Conservation (phyloP, 1,140 invertebrate species). For the Psix sp. region DNA sequence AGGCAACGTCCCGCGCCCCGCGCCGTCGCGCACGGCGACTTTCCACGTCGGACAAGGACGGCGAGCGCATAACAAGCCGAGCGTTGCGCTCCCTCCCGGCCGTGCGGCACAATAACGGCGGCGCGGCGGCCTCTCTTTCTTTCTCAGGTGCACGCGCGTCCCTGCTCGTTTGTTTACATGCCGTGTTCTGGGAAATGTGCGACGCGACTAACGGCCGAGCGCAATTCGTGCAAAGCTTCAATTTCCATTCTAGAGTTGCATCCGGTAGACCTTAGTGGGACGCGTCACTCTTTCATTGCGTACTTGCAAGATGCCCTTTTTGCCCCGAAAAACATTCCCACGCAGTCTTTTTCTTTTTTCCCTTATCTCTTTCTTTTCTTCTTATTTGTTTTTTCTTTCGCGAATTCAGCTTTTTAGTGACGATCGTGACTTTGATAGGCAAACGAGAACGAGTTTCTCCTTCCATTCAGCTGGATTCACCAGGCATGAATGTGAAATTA, state of each 20-base stretch:
- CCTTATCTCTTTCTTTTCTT: too few relatives aligned
- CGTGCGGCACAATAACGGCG: constrained; percentile 18
- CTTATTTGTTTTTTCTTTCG: too few relatives aligned
- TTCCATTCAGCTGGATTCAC: too few relatives aligned
- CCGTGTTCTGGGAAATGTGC: constrained; percentile 72
- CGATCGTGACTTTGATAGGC: too few relatives aligned
- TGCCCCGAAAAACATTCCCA: too few relatives aligned
- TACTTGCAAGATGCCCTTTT: too few relatives aligned
- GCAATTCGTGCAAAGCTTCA: constrained; percentile 62
- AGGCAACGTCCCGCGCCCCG: constrained; percentile 7
- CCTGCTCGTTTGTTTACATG: constrained; percentile 72
- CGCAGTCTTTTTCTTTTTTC: too few relatives aligned
- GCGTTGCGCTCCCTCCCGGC: constrained; percentile 23
- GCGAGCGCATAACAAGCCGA: constrained; percentile 17
- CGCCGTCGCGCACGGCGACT: constrained; percentile 9
- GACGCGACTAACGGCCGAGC: constrained; percentile 72
- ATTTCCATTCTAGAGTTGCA: constrained; percentile 72
- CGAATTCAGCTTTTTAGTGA: too few relatives aligned
- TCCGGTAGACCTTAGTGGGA: constrained; percentile 65
- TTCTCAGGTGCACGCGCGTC: constrained; percentile 16
- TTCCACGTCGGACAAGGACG: constrained; percentile 29
- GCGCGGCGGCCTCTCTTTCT: constrained; percentile 14
- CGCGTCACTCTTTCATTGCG: constrained; percentile 22
- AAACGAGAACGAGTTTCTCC: too few relatives aligned
- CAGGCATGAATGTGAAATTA: too few relatives aligned